These are phyloP conservation scores for Leucopsar rothschildi DNA, from an alignment of 2,113 vertebrate genomes.

Conservation along the genomic window DNA sequence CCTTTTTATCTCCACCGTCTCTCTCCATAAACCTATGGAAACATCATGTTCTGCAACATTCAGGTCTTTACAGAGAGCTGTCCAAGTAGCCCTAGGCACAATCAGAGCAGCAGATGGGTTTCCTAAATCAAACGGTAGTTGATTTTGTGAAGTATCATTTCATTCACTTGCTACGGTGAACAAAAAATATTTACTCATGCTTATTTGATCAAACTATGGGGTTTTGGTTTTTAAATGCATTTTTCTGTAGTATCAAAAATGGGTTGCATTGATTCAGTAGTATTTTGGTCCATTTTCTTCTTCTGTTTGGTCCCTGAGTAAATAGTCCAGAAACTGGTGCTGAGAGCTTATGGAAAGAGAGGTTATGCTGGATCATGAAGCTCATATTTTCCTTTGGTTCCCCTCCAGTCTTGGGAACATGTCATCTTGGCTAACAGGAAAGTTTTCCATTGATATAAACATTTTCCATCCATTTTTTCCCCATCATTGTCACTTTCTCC, in stretches of 20 bases:
- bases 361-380: not conserved
- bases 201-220: not conserved
- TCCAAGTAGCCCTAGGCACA: not conserved
- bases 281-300: not conserved
- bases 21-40: not conserved
- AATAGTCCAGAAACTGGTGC: not conserved
- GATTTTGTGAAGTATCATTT: not conserved
- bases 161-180: not conserved
- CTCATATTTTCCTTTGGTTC: not conserved
- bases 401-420: not conserved
- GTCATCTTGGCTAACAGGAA: not conserved
- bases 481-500: not conserved
- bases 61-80: not conserved
- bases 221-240: not conserved
- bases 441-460: not conserved
- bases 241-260: not conserved
- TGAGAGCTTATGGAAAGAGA: not conserved
- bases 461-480: accelerated
- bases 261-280: not conserved
- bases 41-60: not conserved
- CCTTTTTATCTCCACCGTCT: not conserved
- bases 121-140: not conserved
- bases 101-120: not conserved
- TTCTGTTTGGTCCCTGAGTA: not conserved
- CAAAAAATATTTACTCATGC: not conserved